Percentiles rank a stretch among this genome's conserved stretches.
Conservation (phyloP, 2,888 invertebrate species). For the Meliscaeva auricollis region DNA sequence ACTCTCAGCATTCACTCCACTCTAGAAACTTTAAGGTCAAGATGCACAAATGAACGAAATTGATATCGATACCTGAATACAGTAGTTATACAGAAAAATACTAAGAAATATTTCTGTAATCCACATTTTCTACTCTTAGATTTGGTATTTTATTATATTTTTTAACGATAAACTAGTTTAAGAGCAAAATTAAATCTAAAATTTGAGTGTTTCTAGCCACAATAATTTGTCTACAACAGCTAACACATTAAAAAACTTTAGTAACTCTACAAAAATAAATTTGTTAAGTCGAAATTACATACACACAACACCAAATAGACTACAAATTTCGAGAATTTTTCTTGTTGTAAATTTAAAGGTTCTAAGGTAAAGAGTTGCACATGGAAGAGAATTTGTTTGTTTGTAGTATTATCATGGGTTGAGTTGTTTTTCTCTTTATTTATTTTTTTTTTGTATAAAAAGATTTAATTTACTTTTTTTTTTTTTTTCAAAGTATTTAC, state of each 20-base stretch:
- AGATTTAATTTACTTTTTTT: constrained; percentile 20
- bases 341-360: constrained; percentile 34
- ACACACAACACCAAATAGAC: constrained; percentile 30
- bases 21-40: no score
- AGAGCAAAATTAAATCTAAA: not conserved
- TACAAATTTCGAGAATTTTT: constrained; percentile 16
- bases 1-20: no score
- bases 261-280: constrained; percentile 21
- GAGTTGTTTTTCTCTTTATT: constrained; percentile 14
- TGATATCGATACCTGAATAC: no score
- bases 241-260: not conserved
- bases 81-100: no score
- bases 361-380: constrained; percentile 72
- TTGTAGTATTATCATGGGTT: constrained; percentile 31
- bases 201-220: not conserved
- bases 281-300: constrained; percentile 1
- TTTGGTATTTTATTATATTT: no score
- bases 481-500: constrained; percentile 62
- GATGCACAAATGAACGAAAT: no score
- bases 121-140: no score
- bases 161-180: no score
- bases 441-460: constrained; percentile 35
- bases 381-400: constrained; percentile 66
- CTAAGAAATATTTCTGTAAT: no score
- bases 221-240: not conserved